Evolutionary conservation across 2,113 vertebrate genomes (phyloP), one percentile per base, ranked within the genome.

Genomic region (Triplophysa dalaica): DNA sequence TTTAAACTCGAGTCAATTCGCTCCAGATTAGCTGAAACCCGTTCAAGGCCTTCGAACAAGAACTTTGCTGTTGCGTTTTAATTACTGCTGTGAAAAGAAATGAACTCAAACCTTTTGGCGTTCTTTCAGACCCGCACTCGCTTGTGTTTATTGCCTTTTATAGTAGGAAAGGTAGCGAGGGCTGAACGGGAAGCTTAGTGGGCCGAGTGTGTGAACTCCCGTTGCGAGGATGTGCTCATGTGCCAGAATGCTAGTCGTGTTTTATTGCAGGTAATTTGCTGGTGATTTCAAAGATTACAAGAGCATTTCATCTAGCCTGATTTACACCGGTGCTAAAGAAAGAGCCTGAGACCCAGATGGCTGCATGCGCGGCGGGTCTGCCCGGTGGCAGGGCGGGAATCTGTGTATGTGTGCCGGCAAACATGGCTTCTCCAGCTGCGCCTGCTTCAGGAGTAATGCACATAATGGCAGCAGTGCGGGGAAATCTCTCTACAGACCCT

Each of bases 221-320:
- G 65, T 67, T 43, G 84, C 58, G 63, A 77, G 86, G 80, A 74
- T 85, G 77, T 58, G 68, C 45, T 43, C 10, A 76, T 58, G 78
- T 19, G 77, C 85, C 78, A 86, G 83, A 87, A 82, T 83, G 83
- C 87, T 79, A 83, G 82, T 87, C 84, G 56, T 70, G 24, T 91
- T 91, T 92, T 91, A 92, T 84, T 89, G 87, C 88, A 86, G 88
- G 87, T 90, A 85, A 89, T 91, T 93, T 90, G 86, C 90, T 89
- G 85, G 84, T 87, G 91, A 88, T 92, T 91, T 92, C 89, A 90
- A 90, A 92, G 88, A 86, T 88, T 89, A 90, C 86, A 85, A 87
- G 87, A 85, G 86, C 81, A 76, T 89, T 88, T 88, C 78, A 83
- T 87, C 83, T 43, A 19, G 19, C 21, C 81, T 86, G 87, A 91